A percentile compares a stretch with the other conserved stretches of the same genome.
Evolutionary conservation across 1,140 invertebrate species (phyloP).

Genomic region (Trichoplusia ni): DNA sequence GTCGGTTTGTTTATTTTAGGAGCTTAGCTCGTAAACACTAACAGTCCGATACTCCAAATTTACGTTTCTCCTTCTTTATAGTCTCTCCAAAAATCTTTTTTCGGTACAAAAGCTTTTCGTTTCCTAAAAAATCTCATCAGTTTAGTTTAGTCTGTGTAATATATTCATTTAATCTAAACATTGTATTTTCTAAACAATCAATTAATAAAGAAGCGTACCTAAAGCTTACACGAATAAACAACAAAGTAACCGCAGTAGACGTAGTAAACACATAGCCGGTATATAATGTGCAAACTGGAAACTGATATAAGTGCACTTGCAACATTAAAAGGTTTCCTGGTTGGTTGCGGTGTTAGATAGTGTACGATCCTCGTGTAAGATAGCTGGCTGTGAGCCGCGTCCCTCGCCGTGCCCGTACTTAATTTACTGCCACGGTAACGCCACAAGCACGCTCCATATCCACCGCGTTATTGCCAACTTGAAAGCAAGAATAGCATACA

Average conservation of each 20-base stretch:
- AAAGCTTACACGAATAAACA: conserved; percentile 5
- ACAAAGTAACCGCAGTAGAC: neutral
- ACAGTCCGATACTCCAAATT: conserved; percentile 73
- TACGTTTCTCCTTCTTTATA: conserved; percentile 72
- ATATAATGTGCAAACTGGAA: conserved; percentile 25
- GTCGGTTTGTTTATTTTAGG: conserved; percentile 76
- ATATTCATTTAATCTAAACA: neutral
- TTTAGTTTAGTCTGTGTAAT: conserved; percentile 1
- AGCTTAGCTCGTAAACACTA: conserved; percentile 74
- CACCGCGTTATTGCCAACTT: conserved; percentile 78
- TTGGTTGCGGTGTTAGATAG: conserved; percentile 39
- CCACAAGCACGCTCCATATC: conserved; percentile 77
- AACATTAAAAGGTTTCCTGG: conserved; percentile 32
- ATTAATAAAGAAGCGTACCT: neutral
- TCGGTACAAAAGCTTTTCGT: conserved; percentile 28
- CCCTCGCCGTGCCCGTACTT: conserved; percentile 54
- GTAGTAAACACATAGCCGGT: neutral
- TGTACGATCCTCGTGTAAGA: conserved; percentile 57
- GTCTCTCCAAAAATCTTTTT: conserved; percentile 62
- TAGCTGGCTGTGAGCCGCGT: conserved; percentile 49
- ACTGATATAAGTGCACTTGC: conserved; percentile 33
- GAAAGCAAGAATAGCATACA: conserved; percentile 76
- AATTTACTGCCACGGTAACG: conserved; percentile 79
- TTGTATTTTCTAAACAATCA: neutral
- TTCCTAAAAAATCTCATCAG: neutral